Evolutionary conservation across 2,113 vertebrate species (phyloP), one percentile per base, ranked within the genome.

Genomic region (Beaufortia kweichowensis): DNA sequence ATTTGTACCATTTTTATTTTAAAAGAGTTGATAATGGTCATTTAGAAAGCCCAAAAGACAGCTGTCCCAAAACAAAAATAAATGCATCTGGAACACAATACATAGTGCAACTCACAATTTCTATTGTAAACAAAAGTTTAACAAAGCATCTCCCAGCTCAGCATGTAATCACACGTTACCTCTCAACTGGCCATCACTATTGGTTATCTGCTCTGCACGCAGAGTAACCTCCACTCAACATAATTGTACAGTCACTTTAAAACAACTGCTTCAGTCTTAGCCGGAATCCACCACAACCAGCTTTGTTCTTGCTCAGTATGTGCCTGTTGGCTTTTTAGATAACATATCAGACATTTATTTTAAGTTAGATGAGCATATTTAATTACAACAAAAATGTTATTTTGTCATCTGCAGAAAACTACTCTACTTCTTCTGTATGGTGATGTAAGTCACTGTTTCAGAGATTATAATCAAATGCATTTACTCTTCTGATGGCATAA

Each of bases 221-320:
- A 87, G 83, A 75, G 79, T 83, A 85, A 81, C 83, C 85, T 87
- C 74, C 41, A 77, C 79, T 83, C 83, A 83, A 82, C 79, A 81
- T 91, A 92, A 91, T 91, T 90, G 89, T 87, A 87, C 84, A 85
- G 87, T 89, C 70, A 84, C 87, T 91, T 88, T 77, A 82, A 75
- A 86, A 87, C 86, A 75, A 81, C 71, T 76, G 85, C 77, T 85
- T 85, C 84, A 85, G 88, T 85, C 87, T 84, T 84, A 85, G 85
- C 87, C 89, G 86, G 84, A 66, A 48, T 17, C 64, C 31, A 76
- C 81, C 76, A 61, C 35, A 80, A 85, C 71, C 41, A 46, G 64
- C 33, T n/a, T 29, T 48, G 29, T 28, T 21, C 31, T 29, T 57
- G 31, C 10, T 56, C 46, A 24, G 62, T 24, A 63, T 62, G 33